Base-by-base conservation (phyloP, 2,888 invertebrate species). In the Drosophila seclusa region DNA sequence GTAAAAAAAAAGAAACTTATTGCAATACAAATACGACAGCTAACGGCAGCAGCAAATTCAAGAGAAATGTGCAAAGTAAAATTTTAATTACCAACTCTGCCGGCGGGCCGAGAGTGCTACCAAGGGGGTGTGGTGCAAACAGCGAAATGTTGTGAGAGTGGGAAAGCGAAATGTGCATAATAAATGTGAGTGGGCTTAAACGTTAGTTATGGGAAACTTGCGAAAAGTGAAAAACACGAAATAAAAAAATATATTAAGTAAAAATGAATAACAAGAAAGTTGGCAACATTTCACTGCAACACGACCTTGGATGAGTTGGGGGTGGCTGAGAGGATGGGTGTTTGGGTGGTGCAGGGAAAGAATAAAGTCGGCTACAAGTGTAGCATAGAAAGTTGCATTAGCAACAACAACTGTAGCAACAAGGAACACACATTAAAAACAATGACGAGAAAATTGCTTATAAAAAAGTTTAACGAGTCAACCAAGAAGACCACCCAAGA, bases 381-480 rank as follows among this genome's bases (percentile, higher is more conserved):
- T 71, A 83, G 32, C 70, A 72, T 73, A 76, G 88, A 85, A 89
- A 89, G 84, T 84, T 84, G 64, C 76, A 73, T 70, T 62, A 81
- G 65, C 72, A 82, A 75, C 76, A 73, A 64, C 72, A 76, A 72
- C 61, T 63, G 57, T 61, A 57, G 36, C 24, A 11, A 36, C 34
- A 54, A 27, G 21, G 53, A 54, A 34, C 36, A 29, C 66, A 73
- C 77, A 85, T 68, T 71, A 80, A 67, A 81, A 85, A 89, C 84
- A 85, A 89, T 87, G 86, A 89, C 83, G 86, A 82, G 90, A 87
- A 89, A 85, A 89, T 73, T 82, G 76, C 18, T 27, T 70, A 81
- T 60, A 70, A 76, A 83, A 89, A 88, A 80, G 68, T 65, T 64
- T 11, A n/a, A n/a, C 27, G 55, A 10, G 27, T 27, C 49, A 49